These are phyloP conservation scores for Cosmorhoe ocellata DNA, from an alignment of 2,888 invertebrate species.

Conservation along the genomic window DNA sequence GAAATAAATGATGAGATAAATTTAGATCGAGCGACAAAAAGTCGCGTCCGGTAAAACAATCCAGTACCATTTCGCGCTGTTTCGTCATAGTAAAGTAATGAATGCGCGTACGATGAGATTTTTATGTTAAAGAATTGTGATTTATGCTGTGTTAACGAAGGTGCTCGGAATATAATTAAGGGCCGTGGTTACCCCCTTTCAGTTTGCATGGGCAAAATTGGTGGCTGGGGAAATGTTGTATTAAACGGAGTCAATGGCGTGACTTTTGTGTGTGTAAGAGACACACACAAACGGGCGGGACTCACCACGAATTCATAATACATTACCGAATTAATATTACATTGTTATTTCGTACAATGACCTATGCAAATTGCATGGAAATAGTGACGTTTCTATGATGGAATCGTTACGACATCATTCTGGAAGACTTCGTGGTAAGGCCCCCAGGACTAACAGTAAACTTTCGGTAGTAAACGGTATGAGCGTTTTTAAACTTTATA, in stretches of 20 bases:
- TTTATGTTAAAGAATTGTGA: slow-evolving; percentile 56
- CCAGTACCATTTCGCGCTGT: slow-evolving; percentile 41
- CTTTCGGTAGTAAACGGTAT: too few species aligned
- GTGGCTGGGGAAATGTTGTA: slow-evolving; percentile 15
- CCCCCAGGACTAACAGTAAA: too few species aligned
- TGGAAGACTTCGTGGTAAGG: too few species aligned
- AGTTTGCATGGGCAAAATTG: slow-evolving; percentile 7
- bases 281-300: too few species aligned
- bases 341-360: too few species aligned
- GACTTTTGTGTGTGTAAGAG: not conserved
- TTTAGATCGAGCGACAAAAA: not conserved
- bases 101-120: slow-evolving; percentile 52
- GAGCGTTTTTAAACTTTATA: too few species aligned
- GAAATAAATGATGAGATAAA: too few species aligned
- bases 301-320: too few species aligned
- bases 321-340: too few species aligned
- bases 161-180: slow-evolving; percentile 57
- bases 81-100: slow-evolving; percentile 56
- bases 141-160: slow-evolving; percentile 55
- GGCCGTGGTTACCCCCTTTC: slow-evolving; percentile 46
- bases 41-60: slow-evolving; percentile 22
- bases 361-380: too few species aligned
- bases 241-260: slow-evolving; percentile 7
- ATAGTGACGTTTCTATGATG: too few species aligned
- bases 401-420: too few species aligned